Evolutionary conservation across 2,797 vertebrate species (phyloP).

Genomic region (Psittacula echo): DNA sequence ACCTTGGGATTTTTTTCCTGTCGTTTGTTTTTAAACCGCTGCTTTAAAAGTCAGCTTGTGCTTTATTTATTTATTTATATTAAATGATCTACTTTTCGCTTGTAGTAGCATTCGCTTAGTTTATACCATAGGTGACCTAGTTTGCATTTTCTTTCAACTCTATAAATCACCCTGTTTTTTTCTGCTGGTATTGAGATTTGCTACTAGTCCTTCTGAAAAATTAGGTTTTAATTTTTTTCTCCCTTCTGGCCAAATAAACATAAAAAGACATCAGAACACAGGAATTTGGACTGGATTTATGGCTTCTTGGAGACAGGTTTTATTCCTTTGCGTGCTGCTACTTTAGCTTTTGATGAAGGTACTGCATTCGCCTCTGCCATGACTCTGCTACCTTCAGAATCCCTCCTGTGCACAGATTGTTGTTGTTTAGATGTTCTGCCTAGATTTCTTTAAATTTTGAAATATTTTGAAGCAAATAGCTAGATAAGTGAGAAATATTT

Average conservation of each 20-base stretch:
- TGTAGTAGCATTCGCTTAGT: background rate
- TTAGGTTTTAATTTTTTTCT: constrained; percentile 27
- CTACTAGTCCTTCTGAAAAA: constrained; percentile 12
- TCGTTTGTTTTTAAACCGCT: background rate
- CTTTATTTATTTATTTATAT: background rate
- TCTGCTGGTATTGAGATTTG: background rate
- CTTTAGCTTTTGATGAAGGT: constrained; percentile 20
- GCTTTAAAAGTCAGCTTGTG: accelerated
- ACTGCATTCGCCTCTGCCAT: background rate
- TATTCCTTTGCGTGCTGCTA: background rate
- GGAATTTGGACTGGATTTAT: background rate
- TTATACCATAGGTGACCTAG: background rate
- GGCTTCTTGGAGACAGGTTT: constrained; percentile 11
- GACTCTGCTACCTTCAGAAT: background rate
- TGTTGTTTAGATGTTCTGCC: background rate
- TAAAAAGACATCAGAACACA: background rate
- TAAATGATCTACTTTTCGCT: background rate
- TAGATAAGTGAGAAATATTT: background rate
- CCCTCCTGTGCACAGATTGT: background rate
- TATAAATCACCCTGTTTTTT: constrained; percentile 9
- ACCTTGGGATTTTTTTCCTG: accelerated
- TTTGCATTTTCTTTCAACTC: constrained; percentile 31
- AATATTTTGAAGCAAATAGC: background rate
- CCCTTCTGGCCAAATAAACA: constrained; percentile 22
- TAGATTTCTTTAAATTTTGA: background rate